phyloP scores from a whole-genome alignment of 2,113 vertebrate species.

The Oceanodroma tethys region DNA sequence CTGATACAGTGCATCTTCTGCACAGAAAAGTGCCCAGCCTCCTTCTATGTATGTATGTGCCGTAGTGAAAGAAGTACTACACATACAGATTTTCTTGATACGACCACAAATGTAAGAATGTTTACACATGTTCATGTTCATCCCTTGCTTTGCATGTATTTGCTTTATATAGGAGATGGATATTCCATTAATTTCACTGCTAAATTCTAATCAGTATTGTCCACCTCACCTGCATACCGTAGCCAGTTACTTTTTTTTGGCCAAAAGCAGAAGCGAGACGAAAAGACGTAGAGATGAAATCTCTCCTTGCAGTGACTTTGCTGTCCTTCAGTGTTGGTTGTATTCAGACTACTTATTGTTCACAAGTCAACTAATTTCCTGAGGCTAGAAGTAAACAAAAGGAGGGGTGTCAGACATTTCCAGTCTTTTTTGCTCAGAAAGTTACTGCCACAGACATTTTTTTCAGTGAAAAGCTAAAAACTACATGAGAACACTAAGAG shows the following conservation, averaged over 20 bases:
- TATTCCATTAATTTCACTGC: background rate
- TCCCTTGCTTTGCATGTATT: background rate
- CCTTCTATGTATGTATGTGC: background rate
- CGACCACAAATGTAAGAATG: background rate
- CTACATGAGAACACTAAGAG: background rate
- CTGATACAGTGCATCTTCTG: background rate
- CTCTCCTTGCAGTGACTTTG: background rate
- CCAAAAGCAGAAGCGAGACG: background rate
- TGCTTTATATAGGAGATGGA: background rate
- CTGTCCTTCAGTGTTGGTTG: background rate
- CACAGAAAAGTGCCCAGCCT: background rate
- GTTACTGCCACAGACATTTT: background rate
- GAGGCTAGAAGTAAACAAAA: background rate
- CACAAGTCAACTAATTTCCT: background rate
- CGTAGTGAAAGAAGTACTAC: background rate
- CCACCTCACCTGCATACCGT: accelerated
- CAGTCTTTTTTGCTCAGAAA: background rate
- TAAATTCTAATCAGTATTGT: background rate
- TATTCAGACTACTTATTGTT: background rate
- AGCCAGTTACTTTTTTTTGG: background rate
- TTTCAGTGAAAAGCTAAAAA: background rate
- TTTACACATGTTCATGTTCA: background rate
- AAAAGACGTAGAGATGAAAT: background rate
- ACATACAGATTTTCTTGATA: background rate
- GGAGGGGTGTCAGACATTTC: background rate